Percentiles rank a stretch among this genome's conserved stretches.
Evolutionary conservation across 2,797 vertebrate genomes (phyloP).

Genomic region (Craterocephalus amniculus): DNA sequence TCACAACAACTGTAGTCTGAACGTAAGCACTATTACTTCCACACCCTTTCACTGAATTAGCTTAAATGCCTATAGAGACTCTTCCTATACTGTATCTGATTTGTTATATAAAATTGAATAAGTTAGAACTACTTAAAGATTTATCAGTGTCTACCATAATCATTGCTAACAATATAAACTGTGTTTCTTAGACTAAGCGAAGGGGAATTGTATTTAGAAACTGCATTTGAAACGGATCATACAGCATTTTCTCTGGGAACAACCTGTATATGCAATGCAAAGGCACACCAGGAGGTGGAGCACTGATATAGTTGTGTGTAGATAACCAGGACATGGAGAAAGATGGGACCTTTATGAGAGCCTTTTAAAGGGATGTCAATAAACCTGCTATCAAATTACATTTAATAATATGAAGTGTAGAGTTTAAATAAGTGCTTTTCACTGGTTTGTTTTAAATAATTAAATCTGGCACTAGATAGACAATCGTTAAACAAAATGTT

Average conservation of each 20-base stretch:
- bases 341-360: conserved; percentile 31
- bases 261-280: conserved; percentile 68
- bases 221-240: conserved; percentile 30
- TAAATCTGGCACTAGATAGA: conserved; percentile 71
- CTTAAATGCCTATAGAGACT: conserved; percentile 28
- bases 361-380: conserved; percentile 44
- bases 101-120: conserved; percentile 18
- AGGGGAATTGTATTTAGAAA: conserved; percentile 12
- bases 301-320: conserved; percentile 63
- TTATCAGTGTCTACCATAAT: conserved; percentile 5
- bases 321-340: conserved; percentile 14
- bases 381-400: conserved; percentile 22
- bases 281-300: conserved; percentile 81
- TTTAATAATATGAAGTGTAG: conserved; percentile 31
- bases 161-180: not conserved
- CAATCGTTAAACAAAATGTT: conserved; percentile 53
- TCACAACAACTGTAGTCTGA: conserved; percentile 50
- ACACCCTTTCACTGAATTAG: conserved; percentile 20
- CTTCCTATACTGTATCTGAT: conserved; percentile 15
- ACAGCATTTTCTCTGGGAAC: conserved; percentile 40
- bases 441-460: conserved; percentile 53
- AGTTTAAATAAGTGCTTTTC: conserved; percentile 72
- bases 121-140: conserved; percentile 32
- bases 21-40: conserved; percentile 37
- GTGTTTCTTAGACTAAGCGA: not conserved